Percentiles rank a stretch among this genome's conserved stretches.
These are phyloP conservation scores for Aphelenchoides besseyi DNA, from an alignment of 1,140 invertebrate genomes.

Conservation along the genomic window DNA sequence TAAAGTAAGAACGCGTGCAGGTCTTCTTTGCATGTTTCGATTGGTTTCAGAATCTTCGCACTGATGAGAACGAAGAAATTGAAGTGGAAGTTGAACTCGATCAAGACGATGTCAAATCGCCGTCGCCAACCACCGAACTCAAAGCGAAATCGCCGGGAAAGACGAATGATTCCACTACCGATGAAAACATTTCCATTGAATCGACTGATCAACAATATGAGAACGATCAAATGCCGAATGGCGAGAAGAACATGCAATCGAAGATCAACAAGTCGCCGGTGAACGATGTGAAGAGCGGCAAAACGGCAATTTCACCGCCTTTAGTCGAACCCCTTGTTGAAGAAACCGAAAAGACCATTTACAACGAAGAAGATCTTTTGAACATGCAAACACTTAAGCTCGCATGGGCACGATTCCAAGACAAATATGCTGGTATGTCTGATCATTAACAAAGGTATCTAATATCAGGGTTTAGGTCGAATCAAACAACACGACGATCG, in stretches of 20 bases:
- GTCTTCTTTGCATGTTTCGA: background rate
- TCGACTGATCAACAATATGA: background rate
- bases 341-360: background rate
- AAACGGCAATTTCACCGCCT: background rate
- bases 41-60: background rate
- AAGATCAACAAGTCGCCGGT: background rate
- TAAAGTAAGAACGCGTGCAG: background rate
- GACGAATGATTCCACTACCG: background rate
- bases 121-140: background rate
- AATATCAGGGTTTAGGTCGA: background rate
- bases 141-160: background rate
- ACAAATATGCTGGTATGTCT: background rate
- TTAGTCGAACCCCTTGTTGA: background rate
- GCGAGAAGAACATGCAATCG: background rate
- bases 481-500: slow-evolving; percentile 4
- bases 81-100: slow-evolving; percentile 8
- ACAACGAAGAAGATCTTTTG: background rate
- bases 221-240: background rate
- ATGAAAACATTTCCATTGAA: background rate
- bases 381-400: background rate
- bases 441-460: too few species aligned
- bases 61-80: background rate
- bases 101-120: background rate
- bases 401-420: background rate
- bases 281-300: too few species aligned